A percentile compares a stretch with the other conserved stretches of the same genome.
phyloP scores from a whole-genome alignment of 2,888 invertebrate species.

The Axea sp. region DNA sequence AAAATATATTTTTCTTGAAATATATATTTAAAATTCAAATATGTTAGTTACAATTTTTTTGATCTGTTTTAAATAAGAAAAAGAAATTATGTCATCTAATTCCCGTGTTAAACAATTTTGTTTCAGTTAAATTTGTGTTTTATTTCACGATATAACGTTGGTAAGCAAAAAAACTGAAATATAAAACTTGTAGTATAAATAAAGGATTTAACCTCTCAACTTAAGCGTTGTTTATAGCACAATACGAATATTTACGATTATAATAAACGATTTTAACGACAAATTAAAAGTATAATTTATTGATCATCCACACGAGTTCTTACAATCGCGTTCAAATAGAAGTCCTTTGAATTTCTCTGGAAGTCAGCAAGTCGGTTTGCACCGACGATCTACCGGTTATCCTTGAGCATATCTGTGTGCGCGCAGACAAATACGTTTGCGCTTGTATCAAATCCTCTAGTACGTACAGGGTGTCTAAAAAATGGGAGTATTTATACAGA shows the following conservation, averaged over 20 bases:
- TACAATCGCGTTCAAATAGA: constrained; percentile 29
- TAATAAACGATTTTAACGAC: constrained; percentile 13
- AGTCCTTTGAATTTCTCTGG: constrained; percentile 58
- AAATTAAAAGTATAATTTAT: constrained; percentile 31
- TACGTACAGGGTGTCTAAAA: constrained; percentile 57
- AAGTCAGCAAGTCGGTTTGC: constrained; percentile 53
- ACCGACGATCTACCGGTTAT: constrained; percentile 72
- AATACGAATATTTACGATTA: not conserved
- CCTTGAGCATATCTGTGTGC: constrained; percentile 70
- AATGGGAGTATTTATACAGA: constrained; percentile 39
- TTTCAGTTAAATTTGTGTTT: too few relatives aligned
- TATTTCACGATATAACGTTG: too few relatives aligned
- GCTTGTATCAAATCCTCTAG: constrained; percentile 41
- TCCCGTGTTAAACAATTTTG: too few relatives aligned
- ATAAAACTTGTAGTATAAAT: too few relatives aligned
- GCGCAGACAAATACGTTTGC: not conserved
- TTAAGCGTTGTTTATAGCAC: not conserved
- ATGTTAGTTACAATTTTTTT: too few relatives aligned
- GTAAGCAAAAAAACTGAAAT: too few relatives aligned
- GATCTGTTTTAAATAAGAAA: too few relatives aligned
- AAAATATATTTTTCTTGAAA: too few relatives aligned
- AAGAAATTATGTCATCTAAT: too few relatives aligned
- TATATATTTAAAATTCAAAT: too few relatives aligned
- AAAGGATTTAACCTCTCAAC: too few relatives aligned
- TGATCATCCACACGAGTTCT: constrained; percentile 22